These are phyloP conservation scores for Perccottus glenii DNA, from an alignment of 2,113 vertebrate species.

Conservation along the genomic window DNA sequence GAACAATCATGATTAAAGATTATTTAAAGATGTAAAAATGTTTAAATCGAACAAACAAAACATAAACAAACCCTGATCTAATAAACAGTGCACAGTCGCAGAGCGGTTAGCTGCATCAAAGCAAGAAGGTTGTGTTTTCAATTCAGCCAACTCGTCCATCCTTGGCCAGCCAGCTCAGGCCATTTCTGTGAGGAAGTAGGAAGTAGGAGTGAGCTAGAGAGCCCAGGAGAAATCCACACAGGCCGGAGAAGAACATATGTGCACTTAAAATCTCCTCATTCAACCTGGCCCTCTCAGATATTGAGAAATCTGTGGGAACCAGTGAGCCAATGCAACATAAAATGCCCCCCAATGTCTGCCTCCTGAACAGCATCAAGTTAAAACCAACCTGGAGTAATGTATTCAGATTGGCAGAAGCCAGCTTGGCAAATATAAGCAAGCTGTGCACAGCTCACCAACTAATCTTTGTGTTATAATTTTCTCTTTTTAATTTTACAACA, in stretches of 20 bases:
- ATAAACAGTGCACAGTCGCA: no score
- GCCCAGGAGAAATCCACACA: slow-evolving; percentile 13
- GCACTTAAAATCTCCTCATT: slow-evolving; percentile 4
- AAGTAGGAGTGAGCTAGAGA: slow-evolving; percentile 39
- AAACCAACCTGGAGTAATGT: background rate
- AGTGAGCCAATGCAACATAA: background rate
- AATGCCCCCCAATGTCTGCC: background rate
- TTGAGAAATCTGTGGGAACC: background rate
- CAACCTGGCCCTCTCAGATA: slow-evolving; percentile 4
- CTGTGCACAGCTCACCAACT: background rate
- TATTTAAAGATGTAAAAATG: no score
- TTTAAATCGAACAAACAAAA: no score
- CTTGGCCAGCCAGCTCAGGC: no score
- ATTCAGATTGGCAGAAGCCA: slow-evolving; percentile 3
- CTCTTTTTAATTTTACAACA: no score
- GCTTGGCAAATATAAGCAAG: slow-evolving; percentile 16
- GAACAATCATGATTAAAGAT: no score
- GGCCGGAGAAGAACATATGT: slow-evolving; percentile 14
- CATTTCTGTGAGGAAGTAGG: no score
- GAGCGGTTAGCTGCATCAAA: no score
- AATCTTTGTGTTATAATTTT: no score
- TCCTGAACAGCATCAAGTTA: background rate
- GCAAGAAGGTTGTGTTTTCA: no score
- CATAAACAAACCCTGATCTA: no score
- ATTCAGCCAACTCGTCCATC: no score